These are phyloP conservation scores for Sebastes fasciatus DNA, from an alignment of 2,113 vertebrate species.

Conservation along the genomic window DNA sequence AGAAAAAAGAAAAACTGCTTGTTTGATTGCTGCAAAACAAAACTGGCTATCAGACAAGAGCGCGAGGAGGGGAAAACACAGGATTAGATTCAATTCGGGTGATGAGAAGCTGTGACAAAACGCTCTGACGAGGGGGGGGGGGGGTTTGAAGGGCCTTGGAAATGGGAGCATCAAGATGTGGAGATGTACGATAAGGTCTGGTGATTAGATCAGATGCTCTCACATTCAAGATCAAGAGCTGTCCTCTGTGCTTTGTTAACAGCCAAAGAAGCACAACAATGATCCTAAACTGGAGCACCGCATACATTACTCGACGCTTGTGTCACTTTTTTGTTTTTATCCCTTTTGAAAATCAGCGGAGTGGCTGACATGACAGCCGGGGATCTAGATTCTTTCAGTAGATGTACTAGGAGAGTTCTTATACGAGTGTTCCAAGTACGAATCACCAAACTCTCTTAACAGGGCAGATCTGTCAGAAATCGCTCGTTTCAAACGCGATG, in stretches of 20 bases:
- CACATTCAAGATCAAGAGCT: constrained; percentile 33
- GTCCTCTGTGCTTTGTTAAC: constrained; percentile 29
- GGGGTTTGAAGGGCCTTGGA: background rate
- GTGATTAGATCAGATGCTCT: constrained; percentile 29
- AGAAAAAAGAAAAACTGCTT: constrained; percentile 18
- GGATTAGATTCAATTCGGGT: constrained; percentile 28
- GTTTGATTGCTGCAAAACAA: constrained; percentile 43
- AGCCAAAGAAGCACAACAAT: background rate
- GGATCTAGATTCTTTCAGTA: background rate
- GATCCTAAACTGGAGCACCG: background rate
- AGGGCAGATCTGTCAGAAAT: background rate
- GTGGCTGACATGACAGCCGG: background rate
- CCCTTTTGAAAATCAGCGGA: background rate
- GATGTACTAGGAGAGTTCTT: background rate
- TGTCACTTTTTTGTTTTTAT: background rate
- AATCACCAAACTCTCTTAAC: background rate
- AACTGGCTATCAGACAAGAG: constrained; percentile 44
- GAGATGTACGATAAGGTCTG: constrained; percentile 27
- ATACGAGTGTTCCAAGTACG: background rate
- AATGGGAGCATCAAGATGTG: constrained; percentile 18
- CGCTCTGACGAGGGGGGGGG: background rate
- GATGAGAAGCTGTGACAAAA: constrained; percentile 52
- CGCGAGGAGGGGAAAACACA: constrained; percentile 23
- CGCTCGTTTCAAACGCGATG: background rate
- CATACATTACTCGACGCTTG: background rate